Evolutionary conservation across 2,888 invertebrate genomes (phyloP), one percentile per base, ranked within the genome.

Genomic region (Cetonia aurata): DNA sequence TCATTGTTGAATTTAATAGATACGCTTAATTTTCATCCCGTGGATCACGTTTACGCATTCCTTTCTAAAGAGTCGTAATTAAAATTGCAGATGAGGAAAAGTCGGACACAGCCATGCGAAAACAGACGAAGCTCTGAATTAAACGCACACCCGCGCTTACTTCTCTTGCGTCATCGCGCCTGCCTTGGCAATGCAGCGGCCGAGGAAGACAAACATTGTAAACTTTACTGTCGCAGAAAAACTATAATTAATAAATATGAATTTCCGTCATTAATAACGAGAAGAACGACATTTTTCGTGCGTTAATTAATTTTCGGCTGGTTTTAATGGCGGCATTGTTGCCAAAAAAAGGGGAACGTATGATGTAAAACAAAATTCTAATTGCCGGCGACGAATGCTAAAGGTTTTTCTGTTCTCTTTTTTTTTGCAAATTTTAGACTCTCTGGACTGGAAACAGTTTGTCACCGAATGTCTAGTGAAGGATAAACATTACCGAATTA

Each of bases 161-260:
- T 48, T 15, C 62, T 33, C 17, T 17, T 31, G 8, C 37, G 37
- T n/a, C 33, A 15, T 33, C 12, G 48, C 15, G 50, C 8, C 13
- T 3, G 25, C 25, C 17, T 31, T 19, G n/a, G 46, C 19, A 44
- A 10, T 17, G 50, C 17, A 50, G 50, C 31, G 33, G 15, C 15
- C 50, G 8, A 10, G 50, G 12, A 62, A 62, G 50, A 62, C 33
- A 62, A 62, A 50, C 50, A 37, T 48, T 62, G 12, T n/a, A 50
- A 62, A 62, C 12, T 62, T 60, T 25, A 13, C 31, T 50, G 48
- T 17, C 57, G 50, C 13, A 37, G 50, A 62, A 62, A 62, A 62
- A 62, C 62, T 62, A 62, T 48, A 62, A 62, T 62, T 62, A 62
- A 62, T 62, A 62, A 62, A 62, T 50, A 62, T 33, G 37, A 62